phyloP scores from a whole-genome alignment of 2,888 invertebrate species.

The Conchocele bisecta region DNA sequence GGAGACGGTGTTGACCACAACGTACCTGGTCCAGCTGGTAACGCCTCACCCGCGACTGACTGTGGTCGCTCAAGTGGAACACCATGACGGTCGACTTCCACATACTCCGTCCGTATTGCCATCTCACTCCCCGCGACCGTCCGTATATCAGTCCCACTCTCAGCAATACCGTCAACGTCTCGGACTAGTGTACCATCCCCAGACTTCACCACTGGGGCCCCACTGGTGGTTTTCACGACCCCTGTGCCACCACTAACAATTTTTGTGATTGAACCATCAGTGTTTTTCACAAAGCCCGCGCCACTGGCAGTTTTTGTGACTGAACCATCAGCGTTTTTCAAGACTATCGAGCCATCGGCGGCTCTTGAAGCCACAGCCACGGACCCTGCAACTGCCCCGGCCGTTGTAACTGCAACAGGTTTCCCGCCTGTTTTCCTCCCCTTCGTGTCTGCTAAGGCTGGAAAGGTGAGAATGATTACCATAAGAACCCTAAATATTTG shows the following conservation, averaged over 20 bases:
- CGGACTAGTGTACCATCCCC: conserved; percentile 50
- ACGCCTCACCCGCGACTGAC: conserved; percentile 55
- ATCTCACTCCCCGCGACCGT: conserved; percentile 41
- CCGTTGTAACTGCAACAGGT: not conserved
- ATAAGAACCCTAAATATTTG: too few relatives aligned
- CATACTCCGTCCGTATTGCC: conserved; percentile 50
- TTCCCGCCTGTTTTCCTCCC: conserved; percentile 6
- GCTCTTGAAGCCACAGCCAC: too few relatives aligned
- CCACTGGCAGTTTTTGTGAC: not conserved
- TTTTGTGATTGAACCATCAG: too few relatives aligned
- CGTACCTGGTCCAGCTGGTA: conserved; percentile 60
- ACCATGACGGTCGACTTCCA: conserved; percentile 41
- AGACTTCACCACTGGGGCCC: conserved; percentile 36
- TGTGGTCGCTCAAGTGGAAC: conserved; percentile 43
- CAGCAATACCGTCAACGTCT: conserved; percentile 49
- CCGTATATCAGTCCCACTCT: conserved; percentile 10
- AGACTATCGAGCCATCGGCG: not conserved
- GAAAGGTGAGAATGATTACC: not conserved
- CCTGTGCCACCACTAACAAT: too few relatives aligned
- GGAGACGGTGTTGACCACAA: not conserved
- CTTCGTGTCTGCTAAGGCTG: conserved; percentile 14
- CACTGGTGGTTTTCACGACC: conserved; percentile 6
- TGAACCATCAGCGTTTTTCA: not conserved
- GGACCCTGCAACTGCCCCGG: not conserved
- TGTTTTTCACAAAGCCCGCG: not conserved